phyloP scores from a whole-genome alignment of 2,888 invertebrate genomes.

The Rotaria magnacalcarata region DNA sequence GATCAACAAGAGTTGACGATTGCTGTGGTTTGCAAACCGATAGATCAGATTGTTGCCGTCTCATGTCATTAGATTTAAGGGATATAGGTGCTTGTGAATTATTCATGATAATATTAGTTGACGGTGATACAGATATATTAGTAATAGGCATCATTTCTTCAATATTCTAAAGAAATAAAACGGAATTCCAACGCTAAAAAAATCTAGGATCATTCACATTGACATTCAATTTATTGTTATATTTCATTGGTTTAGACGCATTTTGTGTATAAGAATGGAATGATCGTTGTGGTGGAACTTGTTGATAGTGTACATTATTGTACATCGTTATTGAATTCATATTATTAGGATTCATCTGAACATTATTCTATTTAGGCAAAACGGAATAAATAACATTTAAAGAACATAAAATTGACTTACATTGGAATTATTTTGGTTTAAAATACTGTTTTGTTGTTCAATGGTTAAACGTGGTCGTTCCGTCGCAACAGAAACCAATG shows the following conservation, averaged over 20 bases:
- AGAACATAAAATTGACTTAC: neutral
- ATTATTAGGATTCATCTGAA: neutral
- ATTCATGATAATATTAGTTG: neutral
- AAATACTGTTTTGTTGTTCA: neutral
- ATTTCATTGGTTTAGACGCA: neutral
- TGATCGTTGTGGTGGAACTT: neutral
- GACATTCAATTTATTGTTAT: neutral
- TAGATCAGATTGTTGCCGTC: neutral
- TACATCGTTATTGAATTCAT: neutral
- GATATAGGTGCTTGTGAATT: neutral
- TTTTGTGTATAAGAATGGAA: neutral
- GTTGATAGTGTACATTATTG: neutral
- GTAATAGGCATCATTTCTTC: neutral
- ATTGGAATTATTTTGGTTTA: conserved; percentile 13
- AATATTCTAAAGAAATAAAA: neutral
- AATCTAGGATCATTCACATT: neutral
- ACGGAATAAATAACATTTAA: neutral
- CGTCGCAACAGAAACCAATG: conserved; percentile 43
- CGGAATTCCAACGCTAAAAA: neutral
- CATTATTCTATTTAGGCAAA: neutral
- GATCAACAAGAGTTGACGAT: conserved; percentile 17
- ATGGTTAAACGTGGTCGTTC: conserved; percentile 14
- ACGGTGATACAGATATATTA: neutral
- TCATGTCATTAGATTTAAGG: neutral
- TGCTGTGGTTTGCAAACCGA: neutral